Base-by-base conservation (phyloP, 1,140 invertebrate genomes). In the Polyergus mexicanus region DNA sequence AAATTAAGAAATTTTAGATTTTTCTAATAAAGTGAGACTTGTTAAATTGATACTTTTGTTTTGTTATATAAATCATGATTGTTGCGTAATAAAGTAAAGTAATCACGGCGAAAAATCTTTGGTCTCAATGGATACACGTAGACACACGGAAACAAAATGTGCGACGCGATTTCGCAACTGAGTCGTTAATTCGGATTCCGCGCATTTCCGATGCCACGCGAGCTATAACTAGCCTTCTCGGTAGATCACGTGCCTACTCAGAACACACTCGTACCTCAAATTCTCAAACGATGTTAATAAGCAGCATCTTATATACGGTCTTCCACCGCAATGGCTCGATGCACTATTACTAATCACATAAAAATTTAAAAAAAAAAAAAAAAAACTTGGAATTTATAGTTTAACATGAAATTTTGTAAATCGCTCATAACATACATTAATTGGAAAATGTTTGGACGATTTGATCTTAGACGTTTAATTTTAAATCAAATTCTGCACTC, bases 161-260 rank as follows among this genome's bases (percentile, higher is more conserved):
- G 6, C 13, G 19, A 47, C 16, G 56, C 13, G 16, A 2, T 84
- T 77, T 84, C 32, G 44, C 60, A 84, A 77, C 19, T 44, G 16
- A 22, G 38, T 74, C 41, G 72, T 85, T 85, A 85, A 85, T 81
- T 85, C n/a, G 32, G 32, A 71, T 85, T 80, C 63, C 63, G 25
- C 62, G 62, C 56, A 63, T 62, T 69, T 25, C 51, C 22, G 28
- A 32, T 78, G 54, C 38, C 16, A 58, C 44, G 74, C 62, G 32
- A 62, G 76, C 54, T 78, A 81, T 81, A 85, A 85, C 47, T 80
- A 32, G 62, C 7, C 28, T 85, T 85, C 84, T 28, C 38, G 65
- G 75, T 85, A 85, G 19, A 63, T 85, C 62, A 80, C 84, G 38
- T 78, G 63, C 44, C 11, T 2, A 51, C 41, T 19, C 41, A 41